A percentile compares a stretch with the other conserved stretches of the same genome.
phyloP scores from a whole-genome alignment of 1,140 invertebrate species.

The Notospermus geniculatus region DNA sequence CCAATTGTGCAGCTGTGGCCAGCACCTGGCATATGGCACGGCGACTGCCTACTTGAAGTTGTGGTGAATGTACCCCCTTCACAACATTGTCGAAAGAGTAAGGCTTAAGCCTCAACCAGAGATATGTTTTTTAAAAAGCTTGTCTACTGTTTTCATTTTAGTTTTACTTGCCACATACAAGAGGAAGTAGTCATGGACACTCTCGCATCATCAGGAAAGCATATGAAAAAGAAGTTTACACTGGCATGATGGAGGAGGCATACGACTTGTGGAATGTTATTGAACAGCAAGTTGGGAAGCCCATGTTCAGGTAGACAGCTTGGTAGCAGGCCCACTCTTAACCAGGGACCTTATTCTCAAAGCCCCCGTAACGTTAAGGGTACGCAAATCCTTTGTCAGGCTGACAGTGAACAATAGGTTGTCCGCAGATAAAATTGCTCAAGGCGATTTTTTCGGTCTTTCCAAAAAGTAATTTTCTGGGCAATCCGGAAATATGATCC shows the following conservation, averaged over 20 bases:
- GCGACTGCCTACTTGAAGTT: too few species aligned
- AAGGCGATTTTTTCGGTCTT: too few species aligned
- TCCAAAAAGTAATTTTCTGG: too few species aligned
- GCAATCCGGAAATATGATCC: too few species aligned
- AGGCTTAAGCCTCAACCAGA: not conserved
- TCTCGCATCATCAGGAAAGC: slow-evolving; percentile 46
- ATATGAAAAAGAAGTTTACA: slow-evolving; percentile 38
- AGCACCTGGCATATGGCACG: not conserved
- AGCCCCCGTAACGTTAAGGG: too few species aligned
- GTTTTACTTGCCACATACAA: slow-evolving; percentile 47
- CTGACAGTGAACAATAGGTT: too few species aligned
- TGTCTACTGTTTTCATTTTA: slow-evolving; percentile 20
- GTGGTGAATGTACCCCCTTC: not conserved
- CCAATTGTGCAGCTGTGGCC: slow-evolving; percentile 2
- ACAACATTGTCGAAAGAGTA: too few species aligned
- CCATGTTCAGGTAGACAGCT: slow-evolving; percentile 26
- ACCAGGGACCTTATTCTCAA: too few species aligned
- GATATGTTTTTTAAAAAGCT: not conserved
- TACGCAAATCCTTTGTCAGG: too few species aligned
- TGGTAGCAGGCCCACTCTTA: too few species aligned
- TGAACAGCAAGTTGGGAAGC: slow-evolving; percentile 29
- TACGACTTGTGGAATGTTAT: slow-evolving; percentile 37
- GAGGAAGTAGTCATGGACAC: slow-evolving; percentile 52
- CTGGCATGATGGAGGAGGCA: slow-evolving; percentile 47
- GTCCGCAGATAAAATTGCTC: too few species aligned